Percentiles rank a stretch among this genome's conserved stretches.
These are phyloP conservation scores for Scolopax rusticola DNA, from an alignment of 2,797 vertebrate species.

Conservation along the genomic window DNA sequence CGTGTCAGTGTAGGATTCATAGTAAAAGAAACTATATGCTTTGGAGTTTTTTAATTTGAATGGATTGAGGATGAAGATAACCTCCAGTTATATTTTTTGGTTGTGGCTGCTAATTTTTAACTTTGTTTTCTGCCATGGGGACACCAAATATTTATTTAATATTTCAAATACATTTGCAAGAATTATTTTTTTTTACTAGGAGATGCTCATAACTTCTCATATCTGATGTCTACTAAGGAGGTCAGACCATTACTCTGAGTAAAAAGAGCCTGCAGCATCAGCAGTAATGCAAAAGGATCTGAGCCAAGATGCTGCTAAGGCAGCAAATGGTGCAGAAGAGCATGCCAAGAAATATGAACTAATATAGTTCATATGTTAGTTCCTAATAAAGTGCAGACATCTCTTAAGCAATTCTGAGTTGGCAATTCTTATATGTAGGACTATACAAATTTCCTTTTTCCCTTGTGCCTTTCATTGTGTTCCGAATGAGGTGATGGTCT, in stretches of 20 bases:
- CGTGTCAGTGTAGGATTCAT: neutral
- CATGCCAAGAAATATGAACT: slow-evolving; percentile 1
- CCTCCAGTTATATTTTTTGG: neutral
- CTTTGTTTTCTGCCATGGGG: neutral
- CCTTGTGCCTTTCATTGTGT: neutral
- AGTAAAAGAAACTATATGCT: neutral
- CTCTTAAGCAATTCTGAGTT: neutral
- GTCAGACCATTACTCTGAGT: neutral
- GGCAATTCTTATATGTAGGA: rapidly evolving
- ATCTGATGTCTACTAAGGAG: neutral
- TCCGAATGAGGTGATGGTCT: neutral
- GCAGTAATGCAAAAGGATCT: neutral
- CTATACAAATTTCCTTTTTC: neutral
- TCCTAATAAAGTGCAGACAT: neutral
- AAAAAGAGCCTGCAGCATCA: neutral
- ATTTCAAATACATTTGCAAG: neutral
- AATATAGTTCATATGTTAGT: neutral
- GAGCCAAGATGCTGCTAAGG: neutral
- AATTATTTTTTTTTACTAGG: neutral
- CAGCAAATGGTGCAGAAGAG: neutral
- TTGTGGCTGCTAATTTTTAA: neutral
- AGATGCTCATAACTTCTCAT: neutral
- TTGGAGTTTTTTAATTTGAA: neutral
- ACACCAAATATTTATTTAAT: neutral
- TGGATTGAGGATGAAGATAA: neutral